Evolutionary conservation across 2,797 vertebrate genomes (phyloP).

Genomic region (Chrysocyon brachyurus): DNA sequence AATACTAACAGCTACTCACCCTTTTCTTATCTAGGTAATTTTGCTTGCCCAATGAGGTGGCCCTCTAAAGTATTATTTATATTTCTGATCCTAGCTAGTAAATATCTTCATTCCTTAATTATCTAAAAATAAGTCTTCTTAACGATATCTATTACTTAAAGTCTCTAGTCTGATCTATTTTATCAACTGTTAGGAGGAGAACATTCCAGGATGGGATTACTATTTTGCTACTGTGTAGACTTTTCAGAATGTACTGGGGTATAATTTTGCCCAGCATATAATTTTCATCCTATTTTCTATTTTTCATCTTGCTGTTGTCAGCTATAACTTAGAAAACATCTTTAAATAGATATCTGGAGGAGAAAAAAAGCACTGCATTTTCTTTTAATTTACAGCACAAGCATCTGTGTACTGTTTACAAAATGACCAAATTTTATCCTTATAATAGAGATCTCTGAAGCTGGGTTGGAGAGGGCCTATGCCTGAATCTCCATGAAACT

Average conservation of each 20-base stretch:
- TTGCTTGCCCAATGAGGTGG: not conserved
- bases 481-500: not conserved
- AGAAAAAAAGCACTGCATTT: constrained; percentile 61
- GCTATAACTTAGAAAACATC: constrained; percentile 83
- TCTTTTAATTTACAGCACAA: constrained; percentile 76
- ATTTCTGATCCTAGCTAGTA: not conserved
- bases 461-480: no score
- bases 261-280: constrained; percentile 23
- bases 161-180: not conserved
- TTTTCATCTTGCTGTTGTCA: constrained; percentile 80
- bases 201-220: not conserved
- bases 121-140: constrained; percentile 57
- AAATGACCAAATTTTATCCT: not conserved
- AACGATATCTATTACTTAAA: not conserved
- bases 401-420: constrained; percentile 74
- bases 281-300: constrained; percentile 81
- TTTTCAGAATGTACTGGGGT: not conserved
- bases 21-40: not conserved
- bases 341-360: constrained; percentile 74
- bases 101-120: constrained; percentile 43
- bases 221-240: not conserved
- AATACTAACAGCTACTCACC: not conserved
- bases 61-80: constrained; percentile 2
- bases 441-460: not conserved
- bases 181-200: not conserved